These are phyloP conservation scores for Atopsyche davidsoni DNA, from an alignment of 1,140 invertebrate species.

Conservation along the genomic window DNA sequence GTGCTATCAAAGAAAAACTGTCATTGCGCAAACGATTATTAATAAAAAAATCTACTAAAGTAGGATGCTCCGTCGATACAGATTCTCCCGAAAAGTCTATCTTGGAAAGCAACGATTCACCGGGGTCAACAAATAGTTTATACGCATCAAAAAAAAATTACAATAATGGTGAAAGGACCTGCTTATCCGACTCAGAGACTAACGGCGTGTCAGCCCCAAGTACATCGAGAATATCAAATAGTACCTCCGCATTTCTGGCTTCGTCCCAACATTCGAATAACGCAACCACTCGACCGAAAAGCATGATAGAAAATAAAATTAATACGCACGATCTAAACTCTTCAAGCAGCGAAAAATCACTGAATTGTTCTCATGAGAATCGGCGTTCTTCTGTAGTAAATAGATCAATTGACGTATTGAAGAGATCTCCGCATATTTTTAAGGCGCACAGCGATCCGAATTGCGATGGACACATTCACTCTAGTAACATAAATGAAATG, in stretches of 20 bases:
- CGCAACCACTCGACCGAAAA: conserved; percentile 11
- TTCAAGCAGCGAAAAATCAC: conserved; percentile 20
- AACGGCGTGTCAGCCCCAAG: conserved; percentile 19
- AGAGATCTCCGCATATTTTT: conserved; percentile 12
- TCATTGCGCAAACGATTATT: conserved; percentile 45
- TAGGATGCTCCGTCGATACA: conserved; percentile 45
- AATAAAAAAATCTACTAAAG: conserved; percentile 47
- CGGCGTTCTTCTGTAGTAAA: conserved; percentile 16
- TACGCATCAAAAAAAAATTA: conserved; percentile 28
- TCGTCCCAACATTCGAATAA: not conserved
- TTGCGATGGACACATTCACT: too few species aligned
- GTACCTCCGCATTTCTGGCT: conserved; percentile 16
- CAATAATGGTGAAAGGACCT: conserved; percentile 32
- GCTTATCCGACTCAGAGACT: conserved; percentile 31
- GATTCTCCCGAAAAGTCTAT: conserved; percentile 44
- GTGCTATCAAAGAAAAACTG: conserved; percentile 44
- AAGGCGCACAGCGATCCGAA: conserved; percentile 26
- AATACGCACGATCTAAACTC: not conserved
- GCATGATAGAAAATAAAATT: conserved; percentile 21
- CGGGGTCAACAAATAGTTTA: conserved; percentile 29
- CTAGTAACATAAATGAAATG: too few species aligned
- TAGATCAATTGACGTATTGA: conserved; percentile 21
- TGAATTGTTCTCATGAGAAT: conserved; percentile 12
- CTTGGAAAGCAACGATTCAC: conserved; percentile 38
- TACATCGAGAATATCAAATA: conserved; percentile 21